Percentiles rank a stretch among this genome's conserved stretches.
These are phyloP conservation scores for Tenualosa ilisha DNA, from an alignment of 2,797 vertebrate species.

Conservation along the genomic window DNA sequence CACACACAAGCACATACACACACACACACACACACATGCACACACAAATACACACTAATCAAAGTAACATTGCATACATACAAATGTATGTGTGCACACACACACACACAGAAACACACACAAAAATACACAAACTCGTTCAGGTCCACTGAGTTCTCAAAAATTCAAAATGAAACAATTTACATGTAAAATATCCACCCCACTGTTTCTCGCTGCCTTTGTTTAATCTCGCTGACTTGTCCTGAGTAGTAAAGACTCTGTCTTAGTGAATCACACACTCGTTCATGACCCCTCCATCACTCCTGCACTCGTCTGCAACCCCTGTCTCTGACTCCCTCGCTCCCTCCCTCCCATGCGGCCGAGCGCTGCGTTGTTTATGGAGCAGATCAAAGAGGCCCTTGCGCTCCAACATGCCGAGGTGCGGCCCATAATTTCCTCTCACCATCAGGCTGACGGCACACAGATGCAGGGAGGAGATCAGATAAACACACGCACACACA, in stretches of 20 bases:
- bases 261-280: not conserved
- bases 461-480: slow-evolving; percentile 12
- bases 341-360: not conserved
- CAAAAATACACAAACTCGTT: not conserved
- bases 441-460: not conserved
- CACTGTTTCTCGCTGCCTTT: not conserved
- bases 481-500: slow-evolving; percentile 29
- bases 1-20: not conserved
- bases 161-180: too few relatives aligned
- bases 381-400: slow-evolving; percentile 7
- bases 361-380: not conserved
- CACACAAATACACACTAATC: not conserved
- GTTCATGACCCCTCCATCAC: not conserved
- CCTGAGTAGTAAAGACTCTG: not conserved
- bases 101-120: not conserved
- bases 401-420: slow-evolving; percentile 6
- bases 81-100: not conserved
- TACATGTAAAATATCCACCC: not conserved
- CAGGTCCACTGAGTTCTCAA: not conserved
- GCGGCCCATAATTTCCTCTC: slow-evolving; percentile 11
- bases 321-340: not conserved
- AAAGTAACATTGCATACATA: not conserved
- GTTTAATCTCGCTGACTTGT: not conserved
- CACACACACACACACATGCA: not conserved
- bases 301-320: not conserved